Conservation (phyloP, 2,888 invertebrate species). For the Alcis repandata region DNA sequence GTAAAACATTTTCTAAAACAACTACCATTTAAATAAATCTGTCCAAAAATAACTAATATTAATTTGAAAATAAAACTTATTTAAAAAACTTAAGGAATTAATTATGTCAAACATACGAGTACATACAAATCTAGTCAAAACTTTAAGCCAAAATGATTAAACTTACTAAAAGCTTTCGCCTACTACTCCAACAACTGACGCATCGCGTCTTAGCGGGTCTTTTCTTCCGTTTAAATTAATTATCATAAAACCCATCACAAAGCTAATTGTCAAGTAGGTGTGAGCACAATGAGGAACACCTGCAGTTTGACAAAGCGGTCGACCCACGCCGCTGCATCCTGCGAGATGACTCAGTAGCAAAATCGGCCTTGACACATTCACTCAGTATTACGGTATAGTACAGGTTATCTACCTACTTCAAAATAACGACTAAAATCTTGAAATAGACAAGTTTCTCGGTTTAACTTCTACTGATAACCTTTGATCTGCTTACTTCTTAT, state of each 20-base stretch:
- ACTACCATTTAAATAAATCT: too few relatives aligned
- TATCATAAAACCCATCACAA: conserved; percentile 31
- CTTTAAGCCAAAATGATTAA: too few relatives aligned
- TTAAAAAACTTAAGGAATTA: too few relatives aligned
- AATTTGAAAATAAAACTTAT: too few relatives aligned
- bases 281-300: conserved; percentile 37
- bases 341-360: conserved; percentile 31
- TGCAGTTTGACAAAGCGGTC: conserved; percentile 31
- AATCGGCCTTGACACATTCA: conserved; percentile 30
- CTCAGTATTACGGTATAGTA: neutral
- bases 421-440: neutral
- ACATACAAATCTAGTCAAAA: too few relatives aligned
- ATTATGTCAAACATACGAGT: too few relatives aligned
- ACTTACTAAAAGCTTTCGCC: neutral
- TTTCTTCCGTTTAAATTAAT: conserved; percentile 34
- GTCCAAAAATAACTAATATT: too few relatives aligned
- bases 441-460: too few relatives aligned
- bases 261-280: conserved; percentile 43
- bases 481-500: too few relatives aligned
- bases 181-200: neutral
- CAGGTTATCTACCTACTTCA: neutral
- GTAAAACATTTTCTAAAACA: neutral
- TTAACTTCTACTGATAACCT: too few relatives aligned
- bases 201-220: neutral
- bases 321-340: conserved; percentile 35